Evolutionary conservation across 2,113 vertebrate genomes (phyloP), one percentile per base, ranked within the genome.

Genomic region (Ciconia stormi): DNA sequence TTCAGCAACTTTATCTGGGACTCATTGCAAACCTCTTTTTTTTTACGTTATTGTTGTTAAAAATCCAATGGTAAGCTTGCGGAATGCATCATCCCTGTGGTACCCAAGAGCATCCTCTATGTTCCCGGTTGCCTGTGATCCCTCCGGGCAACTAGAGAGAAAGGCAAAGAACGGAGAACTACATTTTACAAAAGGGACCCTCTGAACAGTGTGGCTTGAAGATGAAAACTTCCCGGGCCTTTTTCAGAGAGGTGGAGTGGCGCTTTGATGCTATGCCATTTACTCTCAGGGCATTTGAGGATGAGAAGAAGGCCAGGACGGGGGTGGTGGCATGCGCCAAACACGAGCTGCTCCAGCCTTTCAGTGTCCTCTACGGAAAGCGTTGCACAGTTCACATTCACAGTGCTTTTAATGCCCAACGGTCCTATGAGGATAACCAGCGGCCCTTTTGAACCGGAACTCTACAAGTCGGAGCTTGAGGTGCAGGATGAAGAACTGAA

Each of bases 321-420:
- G 38, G 38, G 38, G 38, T 38, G 38, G 38, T 38, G 38, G 38
- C 8, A 38, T 9, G 38, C 38, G 38, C 38, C 38, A 38, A 38
- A 38, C 38, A 38, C 38, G 38, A 38, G 38, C 38, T 38, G 38
- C 38, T 38, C 38, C 99, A 99, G 96, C 99, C 99, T 17, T 99
- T 99, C 98, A 99, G 97, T 38, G 99, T 99, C 97, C 98, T 99
- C 81, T 99, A 99, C 82, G 99, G 99, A 96, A 99, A 99, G 97
- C 58, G 99, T 99, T 47, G 99, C 99, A 44, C 99, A 99, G 98
- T 99, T 99, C 98, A 99, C 99, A 97, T 99, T 99, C 98, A 99
- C 99, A 34, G 99, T 99, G 97, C 97, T 99, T 65, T 98, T 99
- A 91, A 99, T 99, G 99, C 98, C 99, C 74, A 99, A 99, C 27